Evolutionary conservation across 2,797 vertebrate genomes (phyloP).

Genomic region (Acropternis orthonyx): DNA sequence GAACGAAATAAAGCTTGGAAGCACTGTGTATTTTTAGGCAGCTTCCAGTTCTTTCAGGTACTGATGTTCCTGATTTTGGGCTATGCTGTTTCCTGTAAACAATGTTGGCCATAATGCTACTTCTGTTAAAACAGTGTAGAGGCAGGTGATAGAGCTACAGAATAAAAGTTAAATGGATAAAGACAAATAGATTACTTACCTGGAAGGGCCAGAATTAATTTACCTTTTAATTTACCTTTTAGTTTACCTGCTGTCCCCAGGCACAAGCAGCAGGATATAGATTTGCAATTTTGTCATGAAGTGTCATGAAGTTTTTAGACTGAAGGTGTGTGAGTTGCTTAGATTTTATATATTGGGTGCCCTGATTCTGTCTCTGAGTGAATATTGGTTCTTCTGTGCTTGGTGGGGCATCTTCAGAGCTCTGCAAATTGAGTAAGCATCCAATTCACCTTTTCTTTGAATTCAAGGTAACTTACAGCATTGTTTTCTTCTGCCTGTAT

Average conservation of each 20-base stretch:
- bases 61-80: neutral
- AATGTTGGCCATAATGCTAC: neutral
- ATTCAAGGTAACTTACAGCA: neutral
- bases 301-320: neutral
- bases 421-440: neutral
- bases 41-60: constrained; percentile 28
- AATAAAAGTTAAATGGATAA: neutral
- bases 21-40: neutral
- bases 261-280: neutral
- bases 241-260: neutral
- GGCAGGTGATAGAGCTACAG: neutral
- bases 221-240: constrained; percentile 35
- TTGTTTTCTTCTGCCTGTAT: neutral
- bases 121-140: neutral
- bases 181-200: constrained; percentile 13
- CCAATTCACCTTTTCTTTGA: neutral
- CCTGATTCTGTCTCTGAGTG: neutral
- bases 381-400: neutral
- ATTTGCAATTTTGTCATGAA: neutral
- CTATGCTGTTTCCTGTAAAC: neutral
- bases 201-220: constrained; percentile 19
- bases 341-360: neutral
- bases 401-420: neutral
- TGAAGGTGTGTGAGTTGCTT: neutral
- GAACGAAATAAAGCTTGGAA: neutral